A percentile compares a stretch with the other conserved stretches of the same genome.
These are phyloP conservation scores for Phainopepla nitens DNA, from an alignment of 2,113 vertebrate species.

Conservation along the genomic window DNA sequence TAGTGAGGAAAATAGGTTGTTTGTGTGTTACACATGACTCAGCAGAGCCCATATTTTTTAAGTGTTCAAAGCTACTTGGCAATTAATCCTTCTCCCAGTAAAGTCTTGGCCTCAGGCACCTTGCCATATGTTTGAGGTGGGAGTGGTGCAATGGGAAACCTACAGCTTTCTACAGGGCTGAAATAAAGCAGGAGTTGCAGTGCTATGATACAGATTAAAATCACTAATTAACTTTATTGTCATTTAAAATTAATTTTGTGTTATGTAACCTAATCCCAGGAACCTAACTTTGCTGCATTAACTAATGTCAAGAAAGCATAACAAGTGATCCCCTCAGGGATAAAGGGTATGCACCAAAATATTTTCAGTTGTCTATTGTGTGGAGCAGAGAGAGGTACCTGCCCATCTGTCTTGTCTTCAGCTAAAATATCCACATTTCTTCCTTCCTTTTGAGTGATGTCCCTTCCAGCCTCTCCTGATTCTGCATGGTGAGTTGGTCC, in stretches of 20 bases:
- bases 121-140: neutral
- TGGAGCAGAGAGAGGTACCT: neutral
- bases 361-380: neutral
- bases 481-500: neutral
- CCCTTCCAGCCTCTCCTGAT: neutral
- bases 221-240: neutral
- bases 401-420: neutral
- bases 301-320: neutral
- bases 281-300: neutral
- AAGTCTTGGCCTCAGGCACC: neutral
- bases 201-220: neutral
- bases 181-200: neutral
- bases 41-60: neutral
- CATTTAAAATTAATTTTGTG: neutral
- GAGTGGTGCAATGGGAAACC: neutral
- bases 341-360: neutral
- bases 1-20: neutral
- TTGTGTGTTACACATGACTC: conserved; percentile 7
- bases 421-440: neutral
- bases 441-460: neutral
- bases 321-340: neutral
- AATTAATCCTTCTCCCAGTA: neutral
- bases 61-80: neutral
- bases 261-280: neutral
- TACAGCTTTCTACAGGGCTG: neutral